Base-by-base conservation (phyloP, 2,113 vertebrate genomes). In the Trichomycterus rosablanca region DNA sequence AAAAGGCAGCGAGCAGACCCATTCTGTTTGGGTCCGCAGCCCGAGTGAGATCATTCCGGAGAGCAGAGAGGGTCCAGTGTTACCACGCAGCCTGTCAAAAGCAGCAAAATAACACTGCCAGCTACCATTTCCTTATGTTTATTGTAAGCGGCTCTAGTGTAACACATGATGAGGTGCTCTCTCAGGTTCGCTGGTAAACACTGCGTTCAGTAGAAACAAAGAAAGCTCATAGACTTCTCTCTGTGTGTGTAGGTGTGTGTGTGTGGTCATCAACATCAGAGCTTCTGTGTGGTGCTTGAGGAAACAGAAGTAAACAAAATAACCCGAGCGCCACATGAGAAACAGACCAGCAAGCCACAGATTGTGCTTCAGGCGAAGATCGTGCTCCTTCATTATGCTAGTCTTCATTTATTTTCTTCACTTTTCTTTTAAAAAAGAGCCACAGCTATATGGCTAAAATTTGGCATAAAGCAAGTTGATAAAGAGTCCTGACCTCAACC, bases 101-200 rank as follows among this genome's bases (percentile, higher is more conserved):
- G 70, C 66, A 79, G 76, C 68, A 67, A 72, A 80, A 79, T 76
- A 81, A 78, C 68, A 73, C 65, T 74, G 74, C 78, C 72, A 76
- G 64, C 75, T 80, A 70, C 70, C 72, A 83, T 79, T 85, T 81
- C 72, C 76, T 79, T 74, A 72, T 58, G 73, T 79, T 80, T 65
- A 71, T 62, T 61, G 75, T 73, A 49, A 67, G 59, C 57, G 65
- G 51, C 63, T 65, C 55, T 24, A 67, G 66, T 18, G 22, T 65
- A 55, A 48, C 51, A n/a, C 15, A 46, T 11, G 16, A 56, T 42
- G 32, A 48, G 52, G 44, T 64, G 51, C 15, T 64, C 34, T 56
- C 43, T 40, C 52, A 48, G 52, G 50, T 61, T 19, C 28, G 18
- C 28, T 50, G 23, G 62, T 50, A 35, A 61, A 66, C 57, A 66